Percentiles rank a stretch among this genome's conserved stretches.
These are phyloP conservation scores for Acanthaster planci DNA, from an alignment of 35 echinoderm and acorn worm genomes.

Conservation along the genomic window DNA sequence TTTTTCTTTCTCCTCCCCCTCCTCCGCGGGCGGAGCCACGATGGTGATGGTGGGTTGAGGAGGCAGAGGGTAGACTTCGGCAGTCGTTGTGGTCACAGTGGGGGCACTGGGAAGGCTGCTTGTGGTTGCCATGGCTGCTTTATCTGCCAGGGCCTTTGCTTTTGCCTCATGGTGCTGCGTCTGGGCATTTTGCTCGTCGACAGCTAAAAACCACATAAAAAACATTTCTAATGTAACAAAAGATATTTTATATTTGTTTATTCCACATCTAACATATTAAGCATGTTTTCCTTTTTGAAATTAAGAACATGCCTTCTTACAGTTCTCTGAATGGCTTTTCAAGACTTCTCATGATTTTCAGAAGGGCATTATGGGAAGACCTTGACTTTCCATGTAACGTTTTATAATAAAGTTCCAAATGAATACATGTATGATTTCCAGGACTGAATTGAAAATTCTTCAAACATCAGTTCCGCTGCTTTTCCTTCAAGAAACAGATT, in stretches of 20 bases:
- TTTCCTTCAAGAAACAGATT: no score
- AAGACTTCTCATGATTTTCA: no score
- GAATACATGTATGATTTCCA: no score
- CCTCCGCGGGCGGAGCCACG: constrained; percentile 39
- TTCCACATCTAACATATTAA: background rate
- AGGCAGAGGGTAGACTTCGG: background rate
- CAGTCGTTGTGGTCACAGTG: background rate
- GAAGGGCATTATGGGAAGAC: no score
- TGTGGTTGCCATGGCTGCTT: constrained; percentile 44
- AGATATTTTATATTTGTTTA: background rate
- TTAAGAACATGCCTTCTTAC: no score
- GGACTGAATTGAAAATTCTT: no score
- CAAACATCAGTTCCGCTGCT: no score
- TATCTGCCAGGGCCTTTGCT: constrained; percentile 61
- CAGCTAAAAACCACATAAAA: constrained; percentile 51
- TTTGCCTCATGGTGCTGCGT: constrained; percentile 85
- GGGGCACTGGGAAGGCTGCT: background rate
- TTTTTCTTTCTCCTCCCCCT: constrained; percentile 45
- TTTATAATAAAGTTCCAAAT: no score
- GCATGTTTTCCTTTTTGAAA: no score
- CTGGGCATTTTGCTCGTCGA: constrained; percentile 98
- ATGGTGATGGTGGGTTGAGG: constrained; percentile 56
- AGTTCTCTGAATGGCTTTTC: no score
- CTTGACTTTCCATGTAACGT: no score
- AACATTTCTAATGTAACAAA: background rate